Conservation (phyloP, 2,113 vertebrate genomes). For the Coturnix japonica region DNA sequence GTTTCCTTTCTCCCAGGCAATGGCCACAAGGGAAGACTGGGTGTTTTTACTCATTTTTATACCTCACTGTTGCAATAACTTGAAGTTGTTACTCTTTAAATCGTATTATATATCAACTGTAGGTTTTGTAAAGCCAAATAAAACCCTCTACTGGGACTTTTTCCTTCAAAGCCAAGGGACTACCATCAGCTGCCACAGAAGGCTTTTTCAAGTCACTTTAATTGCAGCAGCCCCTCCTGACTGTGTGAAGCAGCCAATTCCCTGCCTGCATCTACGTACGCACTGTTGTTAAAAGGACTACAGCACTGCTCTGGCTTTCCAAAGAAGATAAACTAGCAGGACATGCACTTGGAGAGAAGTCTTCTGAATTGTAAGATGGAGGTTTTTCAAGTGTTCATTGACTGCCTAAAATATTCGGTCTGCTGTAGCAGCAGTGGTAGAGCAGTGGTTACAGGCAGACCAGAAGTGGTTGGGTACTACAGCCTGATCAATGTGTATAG, state of each 20-base stretch:
- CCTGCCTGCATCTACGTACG: fast-evolving
- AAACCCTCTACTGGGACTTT: background rate
- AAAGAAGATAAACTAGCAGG: background rate
- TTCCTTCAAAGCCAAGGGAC: background rate
- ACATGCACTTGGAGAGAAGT: background rate
- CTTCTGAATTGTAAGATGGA: background rate
- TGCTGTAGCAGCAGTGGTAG: background rate
- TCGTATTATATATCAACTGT: background rate
- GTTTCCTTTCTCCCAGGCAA: no score
- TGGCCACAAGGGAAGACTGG: background rate
- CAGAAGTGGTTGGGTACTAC: background rate
- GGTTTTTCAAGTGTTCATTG: background rate
- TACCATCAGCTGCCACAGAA: background rate
- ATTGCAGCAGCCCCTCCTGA: background rate
- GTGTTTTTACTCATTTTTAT: background rate
- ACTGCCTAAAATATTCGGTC: background rate
- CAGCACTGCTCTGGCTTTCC: background rate
- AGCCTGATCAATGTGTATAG: fast-evolving
- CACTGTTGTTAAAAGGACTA: background rate
- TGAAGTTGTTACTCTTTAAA: background rate
- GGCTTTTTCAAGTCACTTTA: background rate
- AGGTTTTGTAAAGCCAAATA: background rate
- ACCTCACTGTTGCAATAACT: background rate
- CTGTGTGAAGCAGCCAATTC: background rate
- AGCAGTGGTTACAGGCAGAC: background rate